Percentiles rank a stretch among this genome's conserved stretches.
Conservation (phyloP, 1,140 invertebrate species). For the Sitodiplosis mosellana region DNA sequence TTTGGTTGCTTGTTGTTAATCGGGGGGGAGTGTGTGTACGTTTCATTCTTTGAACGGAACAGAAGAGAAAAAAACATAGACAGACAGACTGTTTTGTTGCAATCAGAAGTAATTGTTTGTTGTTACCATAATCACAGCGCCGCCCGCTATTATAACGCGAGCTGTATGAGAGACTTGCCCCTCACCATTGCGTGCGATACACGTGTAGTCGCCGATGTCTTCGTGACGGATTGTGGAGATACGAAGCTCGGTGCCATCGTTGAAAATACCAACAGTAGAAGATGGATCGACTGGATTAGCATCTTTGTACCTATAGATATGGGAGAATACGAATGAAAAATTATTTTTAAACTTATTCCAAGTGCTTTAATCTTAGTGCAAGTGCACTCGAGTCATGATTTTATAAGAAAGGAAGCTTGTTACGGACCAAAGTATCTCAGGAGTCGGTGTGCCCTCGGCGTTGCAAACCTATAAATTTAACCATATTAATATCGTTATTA, state of each 20-base stretch:
- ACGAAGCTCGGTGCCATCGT: slow-evolving; percentile 76
- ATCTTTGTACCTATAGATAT: slow-evolving; percentile 47
- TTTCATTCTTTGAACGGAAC: background rate
- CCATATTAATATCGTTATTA: no score
- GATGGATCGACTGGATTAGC: slow-evolving; percentile 74
- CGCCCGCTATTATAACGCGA: slow-evolving; percentile 85
- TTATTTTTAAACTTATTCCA: no score
- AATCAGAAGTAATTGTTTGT: slow-evolving; percentile 2
- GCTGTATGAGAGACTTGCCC: slow-evolving; percentile 86
- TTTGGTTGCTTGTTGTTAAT: no score
- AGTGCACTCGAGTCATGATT: no score
- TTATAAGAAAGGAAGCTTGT: no score
- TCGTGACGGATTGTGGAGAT: slow-evolving; percentile 78
- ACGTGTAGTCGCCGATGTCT: slow-evolving; percentile 90
- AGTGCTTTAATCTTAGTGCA: no score
- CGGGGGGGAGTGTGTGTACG: no score
- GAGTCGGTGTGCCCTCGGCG: slow-evolving; percentile 80
- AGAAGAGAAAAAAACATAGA: background rate
- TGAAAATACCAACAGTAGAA: slow-evolving; percentile 67
- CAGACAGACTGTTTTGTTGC: background rate
- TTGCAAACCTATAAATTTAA: no score
- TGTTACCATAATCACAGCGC: slow-evolving; percentile 50
- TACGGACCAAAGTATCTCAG: slow-evolving; percentile 82
- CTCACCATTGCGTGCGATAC: slow-evolving; percentile 84
- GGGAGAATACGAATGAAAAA: no score